These are phyloP conservation scores for Galleria mellonella DNA, from an alignment of 1,140 invertebrate species.

Conservation along the genomic window DNA sequence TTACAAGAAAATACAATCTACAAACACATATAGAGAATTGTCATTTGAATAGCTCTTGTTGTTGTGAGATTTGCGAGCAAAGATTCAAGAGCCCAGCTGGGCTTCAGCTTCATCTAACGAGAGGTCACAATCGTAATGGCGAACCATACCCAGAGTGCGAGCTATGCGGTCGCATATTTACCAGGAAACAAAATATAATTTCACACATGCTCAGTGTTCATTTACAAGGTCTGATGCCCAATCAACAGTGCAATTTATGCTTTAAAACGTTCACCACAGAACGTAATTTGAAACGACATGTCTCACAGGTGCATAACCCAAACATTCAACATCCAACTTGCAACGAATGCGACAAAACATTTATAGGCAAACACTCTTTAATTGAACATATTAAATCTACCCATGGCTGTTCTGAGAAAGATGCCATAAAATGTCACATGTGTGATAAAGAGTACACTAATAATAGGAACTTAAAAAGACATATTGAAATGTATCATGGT, in stretches of 20 bases:
- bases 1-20: slow-evolving; percentile 52
- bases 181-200: slow-evolving; percentile 48
- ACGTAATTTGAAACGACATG: slow-evolving; percentile 44
- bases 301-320: slow-evolving; percentile 37
- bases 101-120: slow-evolving; percentile 28
- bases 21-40: slow-evolving; percentile 51
- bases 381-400: slow-evolving; percentile 41
- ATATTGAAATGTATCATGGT: slow-evolving; percentile 40
- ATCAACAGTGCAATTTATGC: slow-evolving; percentile 34
- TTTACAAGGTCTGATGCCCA: slow-evolving; percentile 22
- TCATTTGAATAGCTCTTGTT: slow-evolving; percentile 35
- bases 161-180: slow-evolving; percentile 49
- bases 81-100: slow-evolving; percentile 36
- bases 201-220: slow-evolving; percentile 54
- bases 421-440: slow-evolving; percentile 26
- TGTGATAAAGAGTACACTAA: slow-evolving; percentile 43
- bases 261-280: slow-evolving; percentile 40
- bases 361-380: slow-evolving; percentile 32
- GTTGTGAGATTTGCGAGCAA: slow-evolving; percentile 40
- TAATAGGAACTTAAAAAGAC: slow-evolving; percentile 37
- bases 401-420: slow-evolving; percentile 10
- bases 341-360: slow-evolving; percentile 36
- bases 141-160: slow-evolving; percentile 50
- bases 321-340: slow-evolving; percentile 31
- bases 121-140: slow-evolving; percentile 40